A percentile compares a stretch with the other conserved stretches of the same genome.
These are phyloP conservation scores for Pasiphila rectangulata DNA, from an alignment of 2,888 invertebrate genomes.

Conservation along the genomic window DNA sequence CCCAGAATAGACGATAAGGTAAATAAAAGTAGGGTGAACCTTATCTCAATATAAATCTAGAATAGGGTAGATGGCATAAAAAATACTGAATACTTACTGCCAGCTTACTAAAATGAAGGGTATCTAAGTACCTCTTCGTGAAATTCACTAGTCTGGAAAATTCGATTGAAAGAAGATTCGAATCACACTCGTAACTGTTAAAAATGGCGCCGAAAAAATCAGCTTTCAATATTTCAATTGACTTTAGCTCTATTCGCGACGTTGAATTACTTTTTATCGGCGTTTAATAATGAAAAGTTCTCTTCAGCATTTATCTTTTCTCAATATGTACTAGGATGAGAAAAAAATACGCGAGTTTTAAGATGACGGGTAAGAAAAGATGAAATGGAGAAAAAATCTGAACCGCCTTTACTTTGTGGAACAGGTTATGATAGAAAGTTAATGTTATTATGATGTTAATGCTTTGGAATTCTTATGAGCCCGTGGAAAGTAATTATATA, in stretches of 20 bases:
- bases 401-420: too few relatives aligned
- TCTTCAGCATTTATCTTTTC: too few relatives aligned
- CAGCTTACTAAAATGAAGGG: slow-evolving; percentile 1
- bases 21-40: slow-evolving; percentile 25
- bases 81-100: slow-evolving; percentile 18
- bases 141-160: slow-evolving; percentile 6
- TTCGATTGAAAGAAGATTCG: not conserved
- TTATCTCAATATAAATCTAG: slow-evolving; percentile 34
- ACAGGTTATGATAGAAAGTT: too few relatives aligned
- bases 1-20: slow-evolving; percentile 18
- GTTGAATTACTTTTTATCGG: too few relatives aligned
- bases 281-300: too few relatives aligned
- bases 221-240: not conserved
- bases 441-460: too few relatives aligned
- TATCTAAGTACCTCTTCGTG: slow-evolving; percentile 3
- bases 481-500: too few relatives aligned
- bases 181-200: not conserved
- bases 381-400: too few relatives aligned
- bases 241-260: not conserved
- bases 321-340: too few relatives aligned
- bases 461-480: too few relatives aligned
- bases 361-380: too few relatives aligned
- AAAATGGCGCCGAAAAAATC: not conserved
- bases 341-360: too few relatives aligned
- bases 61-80: slow-evolving; percentile 21